Base-by-base conservation (phyloP, 2,797 vertebrate species). In the Typhlichthys eigenmanni region DNA sequence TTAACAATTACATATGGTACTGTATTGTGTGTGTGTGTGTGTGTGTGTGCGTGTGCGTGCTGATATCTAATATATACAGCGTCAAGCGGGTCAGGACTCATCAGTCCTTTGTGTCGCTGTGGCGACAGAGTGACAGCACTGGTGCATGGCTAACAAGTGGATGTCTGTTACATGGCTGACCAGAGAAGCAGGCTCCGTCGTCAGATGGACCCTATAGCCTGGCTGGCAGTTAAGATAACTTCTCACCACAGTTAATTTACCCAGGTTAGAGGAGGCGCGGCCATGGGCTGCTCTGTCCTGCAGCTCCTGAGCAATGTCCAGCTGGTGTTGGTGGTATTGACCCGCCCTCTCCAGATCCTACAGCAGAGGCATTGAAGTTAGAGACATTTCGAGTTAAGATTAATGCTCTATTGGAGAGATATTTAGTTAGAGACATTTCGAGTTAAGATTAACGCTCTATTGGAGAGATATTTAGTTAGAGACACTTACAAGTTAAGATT, bases 221-320 rank as follows among this genome's bases (percentile, higher is more conserved):
- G 34, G 34, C 34, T 24, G 24, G 24, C 24, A 24, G 24, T 24
- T 38, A 38, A 38, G 6, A 0, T 38, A 38, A 38, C 34, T 5
- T 38, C 34, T 38, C 34, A 38, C 34, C 34, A 5, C 34, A 8
- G 34, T 6, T 32, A 16, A 69, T 85, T 55, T 90, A 98, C 96
- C 97, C 60, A 98, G 91, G 69, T 98, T 99, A 70, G 97, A 99
- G 11, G 95, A 97, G 0, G 97, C 97, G 5, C 97, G 90, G 38
- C 96, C 97, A 83, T 96, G 94, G 0, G 96, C 96, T 0, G 95
- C 95, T 55, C 94, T 84, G 85, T 99, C 96, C 90, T 95, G 95
- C 72, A 97, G 93, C 62, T 91, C 95, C 90, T 96, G 91, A 0
- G 95, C 95, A 0, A 98, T 94, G 70, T 91, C 81, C 57, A 98